Percentiles rank a stretch among this genome's conserved stretches.
phyloP scores from a whole-genome alignment of 2,888 invertebrate genomes.

The Nudaria mundana region DNA sequence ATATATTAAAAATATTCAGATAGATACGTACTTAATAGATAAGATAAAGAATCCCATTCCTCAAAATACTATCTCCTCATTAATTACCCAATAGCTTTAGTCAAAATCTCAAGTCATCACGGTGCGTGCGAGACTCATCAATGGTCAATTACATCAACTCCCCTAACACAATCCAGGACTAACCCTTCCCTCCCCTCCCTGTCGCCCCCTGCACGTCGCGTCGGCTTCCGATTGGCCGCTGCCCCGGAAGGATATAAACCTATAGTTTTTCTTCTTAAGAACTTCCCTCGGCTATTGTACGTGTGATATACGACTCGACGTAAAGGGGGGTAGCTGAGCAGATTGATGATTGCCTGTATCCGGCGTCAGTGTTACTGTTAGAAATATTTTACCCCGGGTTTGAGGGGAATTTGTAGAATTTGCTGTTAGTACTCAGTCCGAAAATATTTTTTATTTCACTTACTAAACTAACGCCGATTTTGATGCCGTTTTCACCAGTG shows the following conservation, averaged over 20 bases:
- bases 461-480: too few species aligned
- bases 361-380: conserved; percentile 36
- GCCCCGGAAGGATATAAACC: conserved; percentile 80
- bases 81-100: neutral
- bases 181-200: conserved; percentile 59
- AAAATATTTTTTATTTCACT: too few species aligned
- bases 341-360: conserved; percentile 77
- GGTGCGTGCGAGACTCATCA: conserved; percentile 17
- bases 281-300: conserved; percentile 78
- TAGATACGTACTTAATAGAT: too few species aligned
- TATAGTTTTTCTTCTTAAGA: conserved; percentile 82
- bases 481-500: too few species aligned
- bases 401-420: neutral
- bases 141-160: conserved; percentile 34
- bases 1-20: too few species aligned
- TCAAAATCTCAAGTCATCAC: conserved; percentile 8
- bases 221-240: conserved; percentile 77
- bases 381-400: conserved; percentile 1
- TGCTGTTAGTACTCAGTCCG: too few species aligned
- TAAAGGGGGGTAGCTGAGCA: conserved; percentile 43
- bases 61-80: neutral
- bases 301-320: conserved; percentile 72
- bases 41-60: too few species aligned
- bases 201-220: conserved; percentile 30
- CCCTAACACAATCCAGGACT: conserved; percentile 38